These are phyloP conservation scores for Spicauda simplicius DNA, from an alignment of 2,888 invertebrate species.

Conservation along the genomic window DNA sequence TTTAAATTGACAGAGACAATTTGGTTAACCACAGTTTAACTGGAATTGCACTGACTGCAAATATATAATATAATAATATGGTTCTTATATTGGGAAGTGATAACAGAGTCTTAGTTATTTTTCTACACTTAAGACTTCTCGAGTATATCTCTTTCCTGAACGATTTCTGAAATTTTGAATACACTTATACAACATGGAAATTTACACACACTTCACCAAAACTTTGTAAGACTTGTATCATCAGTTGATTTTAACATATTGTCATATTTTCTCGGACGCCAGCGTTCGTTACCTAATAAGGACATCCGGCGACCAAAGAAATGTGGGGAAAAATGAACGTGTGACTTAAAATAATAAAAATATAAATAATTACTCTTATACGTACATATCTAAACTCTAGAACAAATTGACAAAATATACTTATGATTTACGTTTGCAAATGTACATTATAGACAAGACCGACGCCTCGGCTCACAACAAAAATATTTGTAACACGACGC, in stretches of 20 bases:
- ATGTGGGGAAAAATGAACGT: slow-evolving; percentile 31
- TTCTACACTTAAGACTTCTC: background rate
- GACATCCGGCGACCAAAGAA: slow-evolving; percentile 4
- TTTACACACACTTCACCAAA: slow-evolving; percentile 14
- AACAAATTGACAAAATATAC: slow-evolving; percentile 79
- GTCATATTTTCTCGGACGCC: slow-evolving; percentile 23
- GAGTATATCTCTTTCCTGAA: background rate
- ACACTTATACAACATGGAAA: background rate
- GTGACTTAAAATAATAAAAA: slow-evolving; percentile 47
- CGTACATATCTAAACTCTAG: slow-evolving; percentile 59
- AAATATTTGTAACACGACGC: slow-evolving; percentile 56
- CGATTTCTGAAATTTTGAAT: background rate
- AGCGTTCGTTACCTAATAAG: slow-evolving; percentile 7
- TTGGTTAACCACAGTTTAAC: slow-evolving; percentile 34
- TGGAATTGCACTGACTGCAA: slow-evolving; percentile 18
- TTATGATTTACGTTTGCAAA: slow-evolving; percentile 60
- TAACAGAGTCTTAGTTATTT: background rate
- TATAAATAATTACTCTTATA: slow-evolving; percentile 51
- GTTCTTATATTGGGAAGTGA: slow-evolving; percentile 3
- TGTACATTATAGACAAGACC: slow-evolving; percentile 70
- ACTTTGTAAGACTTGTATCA: slow-evolving; percentile 28
- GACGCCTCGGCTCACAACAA: slow-evolving; percentile 62
- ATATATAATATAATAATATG: slow-evolving; percentile 2
- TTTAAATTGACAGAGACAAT: slow-evolving; percentile 33
- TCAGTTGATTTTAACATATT: slow-evolving; percentile 34